Evolutionary conservation across 2,113 vertebrate species (phyloP).

Genomic region (Natator depressus): DNA sequence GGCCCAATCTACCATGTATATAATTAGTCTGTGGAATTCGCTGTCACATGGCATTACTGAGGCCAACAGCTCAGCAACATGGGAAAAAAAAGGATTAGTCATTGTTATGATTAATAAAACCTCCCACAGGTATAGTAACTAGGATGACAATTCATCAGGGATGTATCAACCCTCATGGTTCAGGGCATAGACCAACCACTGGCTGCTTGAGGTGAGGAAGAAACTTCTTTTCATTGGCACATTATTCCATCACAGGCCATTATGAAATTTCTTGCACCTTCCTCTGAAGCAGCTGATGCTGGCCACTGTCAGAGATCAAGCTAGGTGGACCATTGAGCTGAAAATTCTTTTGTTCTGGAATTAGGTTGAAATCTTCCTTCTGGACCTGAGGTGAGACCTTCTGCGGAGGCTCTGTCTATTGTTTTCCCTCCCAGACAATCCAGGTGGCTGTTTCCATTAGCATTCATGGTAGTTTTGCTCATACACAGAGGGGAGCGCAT

Average conservation of each 20-base stretch:
- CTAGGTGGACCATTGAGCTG: neutral
- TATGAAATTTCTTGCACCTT: accelerated
- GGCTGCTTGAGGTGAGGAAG: slow-evolving; percentile 7
- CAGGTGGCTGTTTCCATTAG: neutral
- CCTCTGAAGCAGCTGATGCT: neutral
- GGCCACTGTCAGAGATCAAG: neutral
- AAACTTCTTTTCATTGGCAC: slow-evolving; percentile 11
- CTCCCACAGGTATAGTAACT: neutral
- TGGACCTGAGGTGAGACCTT: neutral
- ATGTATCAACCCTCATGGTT: neutral
- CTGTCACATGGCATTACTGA: slow-evolving; percentile 35
- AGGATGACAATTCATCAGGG: neutral
- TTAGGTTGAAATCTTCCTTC: accelerated
- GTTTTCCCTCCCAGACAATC: neutral
- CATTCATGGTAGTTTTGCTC: neutral
- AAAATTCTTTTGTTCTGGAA: accelerated
- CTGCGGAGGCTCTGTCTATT: neutral
- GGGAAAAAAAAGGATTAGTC: neutral
- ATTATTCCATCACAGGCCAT: neutral
- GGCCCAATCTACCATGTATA: accelerated
- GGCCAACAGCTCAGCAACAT: neutral
- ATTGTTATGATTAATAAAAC: neutral
- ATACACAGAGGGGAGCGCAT: slow-evolving; percentile 9
- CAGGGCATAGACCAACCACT: neutral
- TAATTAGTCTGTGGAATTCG: neutral